A percentile compares a stretch with the other conserved stretches of the same genome.
phyloP scores from a whole-genome alignment of 2,113 vertebrate genomes.

The Pseudopodoces humilis region DNA sequence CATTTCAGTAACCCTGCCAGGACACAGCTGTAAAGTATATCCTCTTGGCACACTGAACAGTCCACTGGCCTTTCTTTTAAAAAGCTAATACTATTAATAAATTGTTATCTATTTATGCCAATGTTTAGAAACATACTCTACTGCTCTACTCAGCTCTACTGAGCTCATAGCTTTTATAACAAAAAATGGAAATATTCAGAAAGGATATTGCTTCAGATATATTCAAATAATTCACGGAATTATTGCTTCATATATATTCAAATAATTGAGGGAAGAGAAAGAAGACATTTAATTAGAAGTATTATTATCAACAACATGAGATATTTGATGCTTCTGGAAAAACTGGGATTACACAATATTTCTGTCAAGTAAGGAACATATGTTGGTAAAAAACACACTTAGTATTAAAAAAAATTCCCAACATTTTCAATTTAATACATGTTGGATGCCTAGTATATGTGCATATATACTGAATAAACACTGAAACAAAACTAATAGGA shows the following conservation, averaged over 20 bases:
- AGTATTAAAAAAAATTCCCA: background rate
- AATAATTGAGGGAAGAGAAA: background rate
- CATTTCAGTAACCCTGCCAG: background rate
- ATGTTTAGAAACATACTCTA: background rate
- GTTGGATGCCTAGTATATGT: background rate
- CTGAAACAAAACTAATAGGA: background rate
- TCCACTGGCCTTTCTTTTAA: background rate
- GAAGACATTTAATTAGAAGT: background rate
- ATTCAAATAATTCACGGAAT: background rate
- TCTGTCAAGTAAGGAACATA: background rate
- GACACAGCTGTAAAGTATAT: background rate
- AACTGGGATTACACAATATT: background rate
- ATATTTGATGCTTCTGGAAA: background rate
- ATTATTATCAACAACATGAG: background rate
- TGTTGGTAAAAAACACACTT: fast-evolving
- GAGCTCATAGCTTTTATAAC: background rate
- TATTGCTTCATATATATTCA: background rate
- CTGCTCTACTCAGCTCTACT: background rate
- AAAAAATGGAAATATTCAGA: background rate
- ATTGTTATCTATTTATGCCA: background rate
- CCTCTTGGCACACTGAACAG: background rate
- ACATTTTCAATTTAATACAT: background rate
- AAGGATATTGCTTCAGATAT: background rate
- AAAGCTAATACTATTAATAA: background rate
- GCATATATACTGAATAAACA: background rate